Conservation (phyloP, 2,113 vertebrate genomes). For the Paedocypris sp. region DNA sequence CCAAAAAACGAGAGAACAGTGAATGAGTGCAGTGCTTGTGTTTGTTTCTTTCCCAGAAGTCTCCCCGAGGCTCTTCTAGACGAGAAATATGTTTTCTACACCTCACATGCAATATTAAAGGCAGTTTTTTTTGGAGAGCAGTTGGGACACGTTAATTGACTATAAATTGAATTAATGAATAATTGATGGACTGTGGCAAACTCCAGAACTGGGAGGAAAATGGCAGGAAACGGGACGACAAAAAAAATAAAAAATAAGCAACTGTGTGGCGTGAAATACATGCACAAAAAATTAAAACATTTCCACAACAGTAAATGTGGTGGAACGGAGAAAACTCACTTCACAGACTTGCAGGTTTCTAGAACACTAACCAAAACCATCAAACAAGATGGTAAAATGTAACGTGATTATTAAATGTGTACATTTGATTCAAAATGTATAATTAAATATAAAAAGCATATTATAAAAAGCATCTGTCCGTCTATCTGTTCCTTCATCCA, state of each 20-base stretch:
- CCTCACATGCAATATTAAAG: neutral
- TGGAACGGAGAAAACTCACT: too few relatives aligned
- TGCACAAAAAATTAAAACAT: too few relatives aligned
- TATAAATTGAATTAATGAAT: conserved; percentile 20
- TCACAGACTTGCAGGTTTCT: too few relatives aligned
- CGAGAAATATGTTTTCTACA: conserved; percentile 1
- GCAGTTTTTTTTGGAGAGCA: neutral
- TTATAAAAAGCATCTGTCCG: too few relatives aligned
- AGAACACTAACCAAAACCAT: too few relatives aligned
- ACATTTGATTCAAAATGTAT: too few relatives aligned
- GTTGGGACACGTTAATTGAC: conserved; percentile 15
- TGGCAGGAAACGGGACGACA: neutral
- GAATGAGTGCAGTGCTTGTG: too few relatives aligned
- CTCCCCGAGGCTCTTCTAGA: neutral
- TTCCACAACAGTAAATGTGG: too few relatives aligned
- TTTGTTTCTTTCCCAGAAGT: neutral
- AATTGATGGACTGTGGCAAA: conserved; percentile 16
- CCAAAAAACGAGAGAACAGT: conserved; percentile 38
- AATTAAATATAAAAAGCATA: too few relatives aligned
- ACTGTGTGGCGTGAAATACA: neutral
- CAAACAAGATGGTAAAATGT: too few relatives aligned
- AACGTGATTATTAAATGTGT: too few relatives aligned
- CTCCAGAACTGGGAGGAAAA: neutral
- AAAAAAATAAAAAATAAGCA: neutral
- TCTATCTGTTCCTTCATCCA: too few relatives aligned